Base-by-base conservation (phyloP, 2,888 invertebrate species). In the Drosophila diplacantha region DNA sequence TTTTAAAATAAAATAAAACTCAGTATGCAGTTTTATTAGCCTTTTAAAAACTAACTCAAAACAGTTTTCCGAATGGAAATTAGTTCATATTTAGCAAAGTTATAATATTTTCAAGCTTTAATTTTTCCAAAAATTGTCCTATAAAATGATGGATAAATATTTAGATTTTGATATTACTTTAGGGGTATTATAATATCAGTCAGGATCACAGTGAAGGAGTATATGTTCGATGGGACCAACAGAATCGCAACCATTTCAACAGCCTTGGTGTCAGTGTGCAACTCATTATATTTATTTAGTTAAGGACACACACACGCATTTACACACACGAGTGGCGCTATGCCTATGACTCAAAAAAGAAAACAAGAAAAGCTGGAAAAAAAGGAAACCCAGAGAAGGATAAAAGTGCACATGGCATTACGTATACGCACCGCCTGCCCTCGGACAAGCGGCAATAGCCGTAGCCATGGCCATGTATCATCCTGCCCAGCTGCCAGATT, bases 211-310 rank as follows among this genome's bases (percentile, higher is more conserved):
- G n/a, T n/a, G n/a, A n/a, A n/a, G n/a, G n/a, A n/a, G n/a, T n/a
- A n/a, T n/a, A 20, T 20, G 3, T 20, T 20, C 20, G 22, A 22
- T 22, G 3, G 4, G 4, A 5, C 22, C 3, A 22, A 22, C 0
- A 22, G 3, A 24, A 0, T 26, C 26, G 8, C 4, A 1, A 2
- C n/a, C 34, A 16, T 32, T 53, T 18, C 0, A 11, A 2, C 11
- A 3, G 7, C 2, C 7, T 18, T 18, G 3, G 51, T 34, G 11
- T 47, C 77, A 78, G 69, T 64, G 79, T 75, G 38, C 63, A 65
- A 60, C 73, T 78, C 76, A 77, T 77, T 81, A 81, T 81, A 73
- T 71, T 81, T 81, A 81, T 75, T 78, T 75, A 75, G 73, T 77
- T 78, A 73, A 75, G 75, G 47, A 64, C 55, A 63, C 39, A 51